phyloP scores from a whole-genome alignment of 2,113 vertebrate genomes.

The Tragulus kanchil region DNA sequence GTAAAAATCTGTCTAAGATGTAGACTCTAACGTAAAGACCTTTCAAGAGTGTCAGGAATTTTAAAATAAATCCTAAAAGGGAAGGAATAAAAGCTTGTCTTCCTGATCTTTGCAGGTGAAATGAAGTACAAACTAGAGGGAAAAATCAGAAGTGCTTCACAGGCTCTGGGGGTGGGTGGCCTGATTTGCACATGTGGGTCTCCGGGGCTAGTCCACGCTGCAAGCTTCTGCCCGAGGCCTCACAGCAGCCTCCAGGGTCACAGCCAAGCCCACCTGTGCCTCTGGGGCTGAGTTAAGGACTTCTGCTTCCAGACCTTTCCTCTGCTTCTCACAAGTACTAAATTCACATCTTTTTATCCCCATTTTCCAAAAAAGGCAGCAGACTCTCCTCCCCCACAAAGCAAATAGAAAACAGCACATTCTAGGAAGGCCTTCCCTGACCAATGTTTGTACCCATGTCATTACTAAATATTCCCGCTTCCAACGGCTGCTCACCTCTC shows the following conservation, averaged over 20 bases:
- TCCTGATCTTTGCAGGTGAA: not conserved
- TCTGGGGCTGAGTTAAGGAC: not conserved
- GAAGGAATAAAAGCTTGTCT: not conserved
- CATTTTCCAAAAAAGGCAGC: constrained; percentile 28
- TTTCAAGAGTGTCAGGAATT: not conserved
- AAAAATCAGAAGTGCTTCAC: not conserved
- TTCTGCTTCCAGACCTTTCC: not conserved
- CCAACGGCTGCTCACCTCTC: not conserved
- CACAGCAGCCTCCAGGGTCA: not conserved
- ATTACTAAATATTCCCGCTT: constrained; percentile 45
- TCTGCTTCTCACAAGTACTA: constrained; percentile 23
- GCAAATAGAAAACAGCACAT: constrained; percentile 61
- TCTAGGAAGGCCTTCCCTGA: constrained; percentile 53
- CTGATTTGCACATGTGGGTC: not conserved
- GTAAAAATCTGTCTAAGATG: not conserved
- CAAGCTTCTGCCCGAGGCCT: not conserved
- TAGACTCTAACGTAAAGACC: not conserved
- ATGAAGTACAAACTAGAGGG: not conserved
- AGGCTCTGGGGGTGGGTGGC: not conserved
- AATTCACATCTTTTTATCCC: constrained; percentile 35
- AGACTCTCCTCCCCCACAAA: constrained; percentile 42
- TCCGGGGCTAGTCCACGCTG: too few relatives aligned
- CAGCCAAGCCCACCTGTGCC: not conserved
- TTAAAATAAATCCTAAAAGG: not conserved
- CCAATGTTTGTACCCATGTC: constrained; percentile 31